phyloP scores from a whole-genome alignment of 2,113 vertebrate species.

The Dasyurus viverrinus region DNA sequence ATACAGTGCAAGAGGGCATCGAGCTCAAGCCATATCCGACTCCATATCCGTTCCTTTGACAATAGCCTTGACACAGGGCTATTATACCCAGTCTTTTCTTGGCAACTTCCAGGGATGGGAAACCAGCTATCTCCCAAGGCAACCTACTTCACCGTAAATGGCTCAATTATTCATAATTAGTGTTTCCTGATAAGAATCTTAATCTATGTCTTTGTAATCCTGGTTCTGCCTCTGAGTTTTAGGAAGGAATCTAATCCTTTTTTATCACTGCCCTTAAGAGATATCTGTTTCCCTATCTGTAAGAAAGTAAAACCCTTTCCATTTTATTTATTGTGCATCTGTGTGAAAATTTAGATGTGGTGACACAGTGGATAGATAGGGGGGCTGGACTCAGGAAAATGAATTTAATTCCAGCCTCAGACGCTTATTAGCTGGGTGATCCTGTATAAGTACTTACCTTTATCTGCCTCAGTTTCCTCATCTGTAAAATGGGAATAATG shows the following conservation, averaged over 20 bases:
- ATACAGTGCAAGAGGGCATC: not conserved
- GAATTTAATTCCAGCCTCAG: not conserved
- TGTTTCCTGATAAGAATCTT: not conserved
- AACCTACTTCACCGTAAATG: not conserved
- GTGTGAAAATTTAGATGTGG: not conserved
- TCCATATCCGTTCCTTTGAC: not conserved
- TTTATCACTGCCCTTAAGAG: not conserved
- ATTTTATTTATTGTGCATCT: not conserved
- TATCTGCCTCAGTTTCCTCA: not conserved
- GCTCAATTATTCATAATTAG: not conserved
- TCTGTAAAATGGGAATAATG: not conserved
- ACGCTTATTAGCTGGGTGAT: not conserved
- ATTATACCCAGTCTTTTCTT: not conserved
- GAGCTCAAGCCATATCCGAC: not conserved
- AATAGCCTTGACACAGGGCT: not conserved
- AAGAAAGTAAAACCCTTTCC: not conserved
- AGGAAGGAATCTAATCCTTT: not conserved
- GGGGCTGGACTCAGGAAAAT: not conserved
- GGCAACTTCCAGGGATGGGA: not conserved
- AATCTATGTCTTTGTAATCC: not conserved
- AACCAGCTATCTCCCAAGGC: not conserved
- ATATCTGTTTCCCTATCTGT: not conserved
- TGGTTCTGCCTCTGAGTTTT: not conserved
- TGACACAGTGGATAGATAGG: not conserved
- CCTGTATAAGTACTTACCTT: not conserved